Conservation (phyloP, 2,888 invertebrate species). For the Torymus texanus region DNA sequence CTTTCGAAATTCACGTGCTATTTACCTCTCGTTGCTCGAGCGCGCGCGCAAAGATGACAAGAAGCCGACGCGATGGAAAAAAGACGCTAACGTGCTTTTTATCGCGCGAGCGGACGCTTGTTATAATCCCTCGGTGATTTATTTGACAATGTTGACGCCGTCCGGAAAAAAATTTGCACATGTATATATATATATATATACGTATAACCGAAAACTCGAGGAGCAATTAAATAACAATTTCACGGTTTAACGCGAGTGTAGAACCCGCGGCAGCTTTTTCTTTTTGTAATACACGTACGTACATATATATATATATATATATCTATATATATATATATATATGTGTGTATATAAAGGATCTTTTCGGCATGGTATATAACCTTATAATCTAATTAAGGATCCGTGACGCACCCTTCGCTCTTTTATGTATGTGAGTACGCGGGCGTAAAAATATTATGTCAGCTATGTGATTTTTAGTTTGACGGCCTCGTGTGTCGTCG, state of each 20-base stretch:
- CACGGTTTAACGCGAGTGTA: slow-evolving; percentile 58
- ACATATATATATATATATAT: too few relatives aligned
- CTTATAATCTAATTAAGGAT: slow-evolving; percentile 69
- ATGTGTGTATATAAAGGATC: slow-evolving; percentile 32
- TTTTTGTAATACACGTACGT: too few relatives aligned
- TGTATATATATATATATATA: too few relatives aligned
- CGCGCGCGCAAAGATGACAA: slow-evolving; percentile 31
- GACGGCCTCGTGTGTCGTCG: too few relatives aligned
- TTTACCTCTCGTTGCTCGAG: slow-evolving; percentile 6
- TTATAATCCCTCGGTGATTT: slow-evolving; percentile 38
- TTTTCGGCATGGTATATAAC: slow-evolving; percentile 23
- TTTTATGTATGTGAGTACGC: slow-evolving; percentile 52
- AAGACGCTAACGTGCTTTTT: slow-evolving; percentile 20
- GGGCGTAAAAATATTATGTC: slow-evolving; percentile 68
- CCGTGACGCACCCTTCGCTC: slow-evolving; percentile 62
- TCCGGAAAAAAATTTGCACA: slow-evolving; percentile 21
- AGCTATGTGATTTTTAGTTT: slow-evolving; percentile 47
- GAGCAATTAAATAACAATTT: slow-evolving; percentile 59
- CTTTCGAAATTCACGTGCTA: slow-evolving; percentile 38
- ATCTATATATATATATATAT: too few relatives aligned
- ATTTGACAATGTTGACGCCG: slow-evolving; percentile 50
- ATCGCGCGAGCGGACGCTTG: not conserved
- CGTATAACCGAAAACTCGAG: too few relatives aligned
- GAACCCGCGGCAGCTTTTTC: too few relatives aligned
- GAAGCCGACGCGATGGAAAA: slow-evolving; percentile 21